A percentile compares a stretch with the other conserved stretches of the same genome.
These are phyloP conservation scores for Thereuonema tuberculata DNA, from an alignment of 1,140 invertebrate species.

Conservation along the genomic window DNA sequence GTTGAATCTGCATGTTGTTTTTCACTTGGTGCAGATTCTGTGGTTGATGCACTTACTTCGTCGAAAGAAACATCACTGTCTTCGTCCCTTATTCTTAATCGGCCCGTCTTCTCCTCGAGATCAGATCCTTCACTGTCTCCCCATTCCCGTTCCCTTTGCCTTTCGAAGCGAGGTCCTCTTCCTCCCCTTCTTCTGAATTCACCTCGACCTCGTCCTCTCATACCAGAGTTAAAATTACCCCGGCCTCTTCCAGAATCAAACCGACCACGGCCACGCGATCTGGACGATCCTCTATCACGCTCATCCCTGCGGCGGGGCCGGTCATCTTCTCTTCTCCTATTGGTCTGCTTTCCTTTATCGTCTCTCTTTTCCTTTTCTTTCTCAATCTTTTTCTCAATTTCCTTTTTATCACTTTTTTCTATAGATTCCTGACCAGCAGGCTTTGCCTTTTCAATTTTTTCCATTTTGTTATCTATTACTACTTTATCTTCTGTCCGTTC, in stretches of 20 bases:
- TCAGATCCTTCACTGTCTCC: slow-evolving; percentile 23
- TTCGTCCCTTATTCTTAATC: slow-evolving; percentile 25
- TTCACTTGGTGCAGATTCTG: slow-evolving; percentile 18
- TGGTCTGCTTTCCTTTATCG: slow-evolving; percentile 9
- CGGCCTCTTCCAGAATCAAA: slow-evolving; percentile 9
- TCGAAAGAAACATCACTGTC: slow-evolving; percentile 30
- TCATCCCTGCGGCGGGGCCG: slow-evolving; percentile 22
- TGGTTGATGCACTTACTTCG: slow-evolving; percentile 25
- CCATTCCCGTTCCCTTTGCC: slow-evolving; percentile 16
- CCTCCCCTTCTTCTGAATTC: slow-evolving; percentile 16
- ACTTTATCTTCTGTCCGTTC: not conserved
- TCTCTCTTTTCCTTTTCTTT: not conserved
- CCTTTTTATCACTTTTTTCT: slow-evolving; percentile 13
- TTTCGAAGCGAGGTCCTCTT: slow-evolving; percentile 20
- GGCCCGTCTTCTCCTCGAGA: slow-evolving; percentile 20
- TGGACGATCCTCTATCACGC: slow-evolving; percentile 17
- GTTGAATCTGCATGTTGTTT: slow-evolving; percentile 13
- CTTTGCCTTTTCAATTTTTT: slow-evolving; percentile 1
- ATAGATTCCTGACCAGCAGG: not conserved
- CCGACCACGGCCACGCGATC: slow-evolving; percentile 23
- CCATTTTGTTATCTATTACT: not conserved
- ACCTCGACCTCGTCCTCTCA: slow-evolving; percentile 14
- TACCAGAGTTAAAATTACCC: not conserved
- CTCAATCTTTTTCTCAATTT: not conserved
- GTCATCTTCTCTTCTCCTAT: slow-evolving; percentile 17